Percentiles rank a stretch among this genome's conserved stretches.
phyloP scores from a whole-genome alignment of 2,113 vertebrate genomes.

The Amblyornis subalaris region DNA sequence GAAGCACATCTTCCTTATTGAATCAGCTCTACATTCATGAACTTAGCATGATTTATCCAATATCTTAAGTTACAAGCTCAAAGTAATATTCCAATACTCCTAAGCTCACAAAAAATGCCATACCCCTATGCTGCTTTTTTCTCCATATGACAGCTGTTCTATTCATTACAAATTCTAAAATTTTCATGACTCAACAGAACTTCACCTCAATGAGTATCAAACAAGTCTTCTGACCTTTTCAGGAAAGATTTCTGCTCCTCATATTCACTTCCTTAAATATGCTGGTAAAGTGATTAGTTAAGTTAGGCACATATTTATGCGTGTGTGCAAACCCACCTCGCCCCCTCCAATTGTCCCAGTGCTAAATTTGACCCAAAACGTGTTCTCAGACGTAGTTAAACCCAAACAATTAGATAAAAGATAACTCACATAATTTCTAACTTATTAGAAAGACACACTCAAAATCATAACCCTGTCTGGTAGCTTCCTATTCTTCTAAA shows the following conservation, averaged over 20 bases:
- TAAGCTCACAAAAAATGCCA: not conserved
- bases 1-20: not conserved
- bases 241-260: not conserved
- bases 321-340: rapidly evolving
- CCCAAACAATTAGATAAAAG: not conserved
- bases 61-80: not conserved
- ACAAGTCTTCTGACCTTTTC: not conserved
- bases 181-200: not conserved
- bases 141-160: not conserved
- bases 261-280: not conserved
- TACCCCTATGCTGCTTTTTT: not conserved
- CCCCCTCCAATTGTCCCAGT: too few relatives aligned
- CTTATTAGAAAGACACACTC: not conserved
- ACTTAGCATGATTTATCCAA: not conserved
- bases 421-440: not conserved
- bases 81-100: not conserved
- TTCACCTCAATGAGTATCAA: not conserved
- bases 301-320: not conserved
- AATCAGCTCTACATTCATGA: not conserved
- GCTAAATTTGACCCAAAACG: not conserved
- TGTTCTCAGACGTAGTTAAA: not conserved
- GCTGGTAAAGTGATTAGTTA: not conserved
- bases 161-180: not conserved
- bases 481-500: not conserved
- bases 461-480: not conserved